phyloP scores from a whole-genome alignment of 2,797 vertebrate species.

The Erethizon dorsatum region DNA sequence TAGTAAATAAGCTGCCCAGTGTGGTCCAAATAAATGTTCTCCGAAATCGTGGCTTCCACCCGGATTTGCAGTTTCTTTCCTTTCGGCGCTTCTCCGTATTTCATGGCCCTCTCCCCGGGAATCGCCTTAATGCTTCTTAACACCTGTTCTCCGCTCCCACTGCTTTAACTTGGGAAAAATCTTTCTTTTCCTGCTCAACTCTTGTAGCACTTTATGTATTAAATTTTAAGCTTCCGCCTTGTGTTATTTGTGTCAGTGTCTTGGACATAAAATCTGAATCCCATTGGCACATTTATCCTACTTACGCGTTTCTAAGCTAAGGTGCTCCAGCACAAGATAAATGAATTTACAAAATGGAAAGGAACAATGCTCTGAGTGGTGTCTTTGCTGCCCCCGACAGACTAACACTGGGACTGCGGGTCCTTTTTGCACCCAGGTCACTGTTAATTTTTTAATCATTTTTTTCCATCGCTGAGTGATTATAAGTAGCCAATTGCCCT shows the following conservation, averaged over 20 bases:
- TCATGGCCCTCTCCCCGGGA: background rate
- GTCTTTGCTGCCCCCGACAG: background rate
- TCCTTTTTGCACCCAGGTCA: background rate
- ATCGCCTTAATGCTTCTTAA: background rate
- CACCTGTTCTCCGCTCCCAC: background rate
- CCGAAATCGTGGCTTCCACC: background rate
- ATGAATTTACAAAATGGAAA: background rate
- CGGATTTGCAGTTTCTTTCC: background rate
- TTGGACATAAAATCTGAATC: background rate
- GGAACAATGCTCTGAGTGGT: background rate
- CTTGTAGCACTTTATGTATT: background rate
- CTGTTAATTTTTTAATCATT: background rate
- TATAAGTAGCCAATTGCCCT: background rate
- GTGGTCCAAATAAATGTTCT: background rate
- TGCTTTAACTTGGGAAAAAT: background rate
- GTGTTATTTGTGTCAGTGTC: background rate
- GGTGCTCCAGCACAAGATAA: background rate
- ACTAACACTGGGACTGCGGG: background rate
- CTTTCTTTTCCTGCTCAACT: background rate
- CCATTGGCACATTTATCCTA: background rate
- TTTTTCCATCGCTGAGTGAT: background rate
- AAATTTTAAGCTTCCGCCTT: background rate
- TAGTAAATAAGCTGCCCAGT: background rate
- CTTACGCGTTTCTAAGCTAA: background rate
- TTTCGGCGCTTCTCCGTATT: background rate